Percentiles rank a stretch among this genome's conserved stretches.
Evolutionary conservation across 2,888 invertebrate species (phyloP).

Genomic region (Eupithecia subfuscata): DNA sequence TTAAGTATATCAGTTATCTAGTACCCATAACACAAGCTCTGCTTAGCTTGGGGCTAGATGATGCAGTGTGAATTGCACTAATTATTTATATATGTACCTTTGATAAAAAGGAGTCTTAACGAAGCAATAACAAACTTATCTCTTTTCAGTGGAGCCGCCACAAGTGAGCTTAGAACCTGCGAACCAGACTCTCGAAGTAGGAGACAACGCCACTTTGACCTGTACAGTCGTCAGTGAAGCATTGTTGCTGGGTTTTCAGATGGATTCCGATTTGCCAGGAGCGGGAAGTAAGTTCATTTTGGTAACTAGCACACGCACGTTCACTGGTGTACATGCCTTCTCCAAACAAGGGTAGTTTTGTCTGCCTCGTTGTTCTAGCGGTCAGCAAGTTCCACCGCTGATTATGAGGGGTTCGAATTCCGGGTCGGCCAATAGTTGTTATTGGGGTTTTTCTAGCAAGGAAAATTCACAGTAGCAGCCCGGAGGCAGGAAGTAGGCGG

Average conservation of each 20-base stretch:
- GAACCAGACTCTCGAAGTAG: conserved; percentile 52
- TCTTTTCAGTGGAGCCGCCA: conserved; percentile 64
- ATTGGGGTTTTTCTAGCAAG: not conserved
- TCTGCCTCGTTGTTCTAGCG: too few species aligned
- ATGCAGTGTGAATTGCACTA: too few species aligned
- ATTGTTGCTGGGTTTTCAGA: conserved; percentile 51
- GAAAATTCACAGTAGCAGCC: too few species aligned
- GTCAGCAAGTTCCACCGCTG: too few species aligned
- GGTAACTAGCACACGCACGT: not conserved
- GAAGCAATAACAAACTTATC: not conserved
- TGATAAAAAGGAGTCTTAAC: not conserved
- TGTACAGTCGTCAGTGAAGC: conserved; percentile 66
- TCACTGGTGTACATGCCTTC: too few species aligned
- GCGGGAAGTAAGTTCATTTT: conserved; percentile 52
- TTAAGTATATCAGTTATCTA: too few species aligned
- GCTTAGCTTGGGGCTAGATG: too few species aligned
- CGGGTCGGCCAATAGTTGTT: not conserved
- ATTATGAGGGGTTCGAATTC: too few species aligned
- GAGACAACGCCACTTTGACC: conserved; percentile 53
- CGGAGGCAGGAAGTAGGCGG: too few species aligned
- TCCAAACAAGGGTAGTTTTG: too few species aligned
- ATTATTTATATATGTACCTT: too few species aligned
- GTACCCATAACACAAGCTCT: too few species aligned
- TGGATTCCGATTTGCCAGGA: conserved; percentile 52
- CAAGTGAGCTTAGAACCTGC: conserved; percentile 58